Base-by-base conservation (phyloP, 2,797 vertebrate species). In the Arnoldichthys spilopterus region DNA sequence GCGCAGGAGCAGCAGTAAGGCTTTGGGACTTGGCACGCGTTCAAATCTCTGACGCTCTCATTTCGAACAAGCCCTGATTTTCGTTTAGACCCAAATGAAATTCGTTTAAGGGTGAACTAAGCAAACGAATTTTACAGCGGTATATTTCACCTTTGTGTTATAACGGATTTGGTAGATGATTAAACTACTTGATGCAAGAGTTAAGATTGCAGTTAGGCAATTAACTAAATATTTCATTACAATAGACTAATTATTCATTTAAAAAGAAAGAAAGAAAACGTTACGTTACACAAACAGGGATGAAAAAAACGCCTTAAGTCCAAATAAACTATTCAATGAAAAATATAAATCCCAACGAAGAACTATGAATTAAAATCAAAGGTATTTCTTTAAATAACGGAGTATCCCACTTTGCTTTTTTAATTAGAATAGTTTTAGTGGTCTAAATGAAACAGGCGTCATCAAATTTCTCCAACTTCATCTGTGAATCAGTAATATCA, bases 61-160 rank as follows among this genome's bases (percentile, higher is more conserved):
- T 51, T 20, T 59, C 20, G 11, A 70, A 56, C 40, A 32, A 49
- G 58, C 77, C 56, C 34, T 37, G 40, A 54, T 53, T 76, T 82
- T 86, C 78, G 78, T 82, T 82, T 56, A 70, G 43, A 53, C 13
- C 49, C 16, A 78, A 80, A 49, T 43, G n/a, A 56, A 76, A 63
- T 84, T 86, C 78, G 78, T 84, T 86, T n/a, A 34, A 2, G 43
- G 2, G 0, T 22, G 16, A 26, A 63, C 7, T 37, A 72, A 71
- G 45, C 62, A 80, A 84, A 81, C 68, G 70, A 81, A 79, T 66
- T 69, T 45, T 47, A 5, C 67, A 51, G 4, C 28, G 15, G 74
- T 8, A 37, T 22, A 18, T 43, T 62, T 6, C 22, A n/a, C 24
- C 28, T 6, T 11, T 62, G 37, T 7, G n/a, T 43, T n/a, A 40